Evolutionary conservation across 2,113 vertebrate species (phyloP).

Genomic region (Dicentrarchus labrax): DNA sequence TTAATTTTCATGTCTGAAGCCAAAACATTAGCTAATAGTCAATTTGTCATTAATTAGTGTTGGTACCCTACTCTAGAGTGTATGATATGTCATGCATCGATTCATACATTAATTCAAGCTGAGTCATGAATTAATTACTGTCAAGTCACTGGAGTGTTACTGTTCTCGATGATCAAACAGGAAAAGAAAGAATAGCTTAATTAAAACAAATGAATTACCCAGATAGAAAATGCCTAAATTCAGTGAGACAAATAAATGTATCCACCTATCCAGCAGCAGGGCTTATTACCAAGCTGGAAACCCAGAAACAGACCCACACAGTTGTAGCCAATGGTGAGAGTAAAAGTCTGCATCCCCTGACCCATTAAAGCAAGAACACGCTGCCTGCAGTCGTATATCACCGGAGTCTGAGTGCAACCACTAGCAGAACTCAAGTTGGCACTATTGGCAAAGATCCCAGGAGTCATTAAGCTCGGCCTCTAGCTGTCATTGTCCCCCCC

Average conservation of each 20-base stretch:
- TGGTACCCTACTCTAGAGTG: not conserved
- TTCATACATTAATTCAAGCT: not conserved
- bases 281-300: conserved; percentile 20
- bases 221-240: conserved; percentile 11
- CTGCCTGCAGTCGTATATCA: conserved; percentile 32
- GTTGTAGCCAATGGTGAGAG: not conserved
- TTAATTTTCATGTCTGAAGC: not conserved
- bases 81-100: not conserved
- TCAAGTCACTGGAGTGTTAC: not conserved
- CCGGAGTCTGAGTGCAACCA: conserved; percentile 14
- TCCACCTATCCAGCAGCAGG: conserved; percentile 17
- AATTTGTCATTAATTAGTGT: conserved; percentile 1
- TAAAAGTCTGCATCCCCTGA: conserved; percentile 1
- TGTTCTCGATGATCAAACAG: conserved; percentile 10
- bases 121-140: conserved; percentile 33
- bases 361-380: conserved; percentile 20
- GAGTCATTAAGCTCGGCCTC: conserved; percentile 51
- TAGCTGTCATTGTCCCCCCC: conserved; percentile 42
- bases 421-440: not conserved
- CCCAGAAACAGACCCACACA: conserved; percentile 8
- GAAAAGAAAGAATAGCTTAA: conserved; percentile 1
- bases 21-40: not conserved
- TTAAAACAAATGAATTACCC: not conserved
- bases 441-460: conserved; percentile 50
- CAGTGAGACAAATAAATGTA: conserved; percentile 3